These are phyloP conservation scores for Gymnoscopelus braueri DNA, from an alignment of 2,797 vertebrate species.

Conservation along the genomic window DNA sequence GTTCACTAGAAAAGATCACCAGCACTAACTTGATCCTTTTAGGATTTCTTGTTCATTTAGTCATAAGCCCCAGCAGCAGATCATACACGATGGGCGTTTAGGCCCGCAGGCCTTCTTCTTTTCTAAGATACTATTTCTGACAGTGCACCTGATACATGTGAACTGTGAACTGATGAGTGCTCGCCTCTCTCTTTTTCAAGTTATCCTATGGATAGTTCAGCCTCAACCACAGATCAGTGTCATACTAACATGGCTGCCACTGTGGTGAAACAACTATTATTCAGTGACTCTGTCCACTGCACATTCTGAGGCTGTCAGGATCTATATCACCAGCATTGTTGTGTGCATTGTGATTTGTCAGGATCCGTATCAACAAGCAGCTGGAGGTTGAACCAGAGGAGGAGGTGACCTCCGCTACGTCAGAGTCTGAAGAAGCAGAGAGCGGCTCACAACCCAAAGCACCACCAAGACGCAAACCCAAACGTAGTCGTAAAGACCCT, in stretches of 20 bases:
- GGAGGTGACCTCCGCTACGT: background rate
- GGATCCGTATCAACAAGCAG: constrained; percentile 88
- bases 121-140: too few relatives aligned
- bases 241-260: background rate
- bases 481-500: constrained; percentile 76
- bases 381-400: constrained; percentile 90
- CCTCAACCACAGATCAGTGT: background rate
- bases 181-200: too few relatives aligned
- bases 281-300: background rate
- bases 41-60: too few relatives aligned
- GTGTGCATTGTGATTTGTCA: constrained; percentile 49
- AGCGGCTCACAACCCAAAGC: constrained; percentile 72
- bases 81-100: too few relatives aligned
- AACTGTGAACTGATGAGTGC: too few relatives aligned
- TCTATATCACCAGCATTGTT: background rate
- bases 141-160: too few relatives aligned
- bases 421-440: constrained; percentile 66
- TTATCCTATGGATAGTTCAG: background rate
- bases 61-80: too few relatives aligned
- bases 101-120: too few relatives aligned
- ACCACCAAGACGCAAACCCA: constrained; percentile 76
- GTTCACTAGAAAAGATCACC: too few relatives aligned
- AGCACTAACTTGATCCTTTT: too few relatives aligned
- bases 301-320: background rate
- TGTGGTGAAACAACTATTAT: background rate